phyloP scores from a whole-genome alignment of 2,113 vertebrate species.

The Poeciliopsis turrubarensis region DNA sequence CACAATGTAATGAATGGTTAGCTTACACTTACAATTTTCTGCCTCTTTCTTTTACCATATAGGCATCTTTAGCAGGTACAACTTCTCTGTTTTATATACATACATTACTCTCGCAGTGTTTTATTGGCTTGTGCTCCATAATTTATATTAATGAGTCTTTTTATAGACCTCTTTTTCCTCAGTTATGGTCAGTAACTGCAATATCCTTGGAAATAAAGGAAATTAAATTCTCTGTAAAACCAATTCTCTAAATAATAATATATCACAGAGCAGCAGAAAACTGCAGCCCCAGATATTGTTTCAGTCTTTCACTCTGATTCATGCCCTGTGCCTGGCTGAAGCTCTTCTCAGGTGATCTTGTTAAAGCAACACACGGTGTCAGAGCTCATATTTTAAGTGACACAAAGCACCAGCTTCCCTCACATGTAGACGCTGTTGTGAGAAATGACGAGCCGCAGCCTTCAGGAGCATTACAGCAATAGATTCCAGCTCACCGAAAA shows the following conservation, averaged over 20 bases:
- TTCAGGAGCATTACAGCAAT: constrained; percentile 11
- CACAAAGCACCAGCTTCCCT: background rate
- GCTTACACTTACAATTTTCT: background rate
- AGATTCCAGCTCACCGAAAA: background rate
- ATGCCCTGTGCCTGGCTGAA: background rate
- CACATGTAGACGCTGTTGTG: background rate
- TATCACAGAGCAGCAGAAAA: background rate
- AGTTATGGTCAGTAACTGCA: background rate
- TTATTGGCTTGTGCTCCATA: background rate
- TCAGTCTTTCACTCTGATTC: background rate
- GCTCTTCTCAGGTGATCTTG: constrained; percentile 2
- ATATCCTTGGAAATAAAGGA: background rate
- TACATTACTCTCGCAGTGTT: background rate
- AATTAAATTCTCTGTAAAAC: constrained; percentile 14
- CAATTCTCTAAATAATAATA: background rate
- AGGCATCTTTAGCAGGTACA: background rate
- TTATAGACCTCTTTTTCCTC: background rate
- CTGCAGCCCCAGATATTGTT: background rate
- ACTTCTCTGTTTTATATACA: background rate
- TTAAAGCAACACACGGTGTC: constrained; percentile 1
- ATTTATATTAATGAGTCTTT: background rate
- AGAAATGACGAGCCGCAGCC: constrained; percentile 4
- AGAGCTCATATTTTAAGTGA: background rate
- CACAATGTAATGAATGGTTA: background rate
- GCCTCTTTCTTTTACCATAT: background rate